phyloP scores from a whole-genome alignment of 2,888 invertebrate species.

The Eristalinus sepulchralis region DNA sequence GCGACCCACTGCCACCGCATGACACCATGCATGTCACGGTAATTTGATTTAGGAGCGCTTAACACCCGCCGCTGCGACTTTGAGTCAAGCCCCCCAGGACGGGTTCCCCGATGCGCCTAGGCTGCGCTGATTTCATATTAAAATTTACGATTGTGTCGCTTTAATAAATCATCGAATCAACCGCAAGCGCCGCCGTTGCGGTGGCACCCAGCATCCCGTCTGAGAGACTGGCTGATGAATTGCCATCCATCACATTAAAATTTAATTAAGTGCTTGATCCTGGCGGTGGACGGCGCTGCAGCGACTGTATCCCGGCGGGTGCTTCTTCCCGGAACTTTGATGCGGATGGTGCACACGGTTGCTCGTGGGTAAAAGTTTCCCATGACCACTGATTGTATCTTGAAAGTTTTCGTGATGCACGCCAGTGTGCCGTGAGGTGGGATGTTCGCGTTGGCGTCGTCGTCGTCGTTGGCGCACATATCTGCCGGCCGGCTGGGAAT shows the following conservation, averaged over 20 bases:
- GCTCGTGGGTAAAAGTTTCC: not conserved
- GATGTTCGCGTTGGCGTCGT: too few species aligned
- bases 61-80: conserved; percentile 22
- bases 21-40: conserved; percentile 31
- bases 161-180: conserved; percentile 68
- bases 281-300: not conserved
- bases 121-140: conserved; percentile 56
- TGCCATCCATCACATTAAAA: conserved; percentile 63
- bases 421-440: not conserved
- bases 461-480: too few species aligned
- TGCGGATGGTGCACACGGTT: not conserved
- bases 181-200: not conserved
- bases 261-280: conserved; percentile 57
- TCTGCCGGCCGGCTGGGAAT: not conserved
- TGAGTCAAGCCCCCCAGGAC: not conserved
- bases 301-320: not conserved
- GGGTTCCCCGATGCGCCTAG: not conserved
- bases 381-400: not conserved
- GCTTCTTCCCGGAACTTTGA: not conserved
- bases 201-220: conserved; percentile 27
- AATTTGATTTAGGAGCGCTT: conserved; percentile 65
- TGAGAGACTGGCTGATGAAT: conserved; percentile 35
- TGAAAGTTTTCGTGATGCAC: conserved; percentile 4
- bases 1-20: conserved; percentile 35
- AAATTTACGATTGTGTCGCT: conserved; percentile 62